A percentile compares a stretch with the other conserved stretches of the same genome.
phyloP scores from a whole-genome alignment of 2,113 vertebrate species.

The Uropsilus gracilis region DNA sequence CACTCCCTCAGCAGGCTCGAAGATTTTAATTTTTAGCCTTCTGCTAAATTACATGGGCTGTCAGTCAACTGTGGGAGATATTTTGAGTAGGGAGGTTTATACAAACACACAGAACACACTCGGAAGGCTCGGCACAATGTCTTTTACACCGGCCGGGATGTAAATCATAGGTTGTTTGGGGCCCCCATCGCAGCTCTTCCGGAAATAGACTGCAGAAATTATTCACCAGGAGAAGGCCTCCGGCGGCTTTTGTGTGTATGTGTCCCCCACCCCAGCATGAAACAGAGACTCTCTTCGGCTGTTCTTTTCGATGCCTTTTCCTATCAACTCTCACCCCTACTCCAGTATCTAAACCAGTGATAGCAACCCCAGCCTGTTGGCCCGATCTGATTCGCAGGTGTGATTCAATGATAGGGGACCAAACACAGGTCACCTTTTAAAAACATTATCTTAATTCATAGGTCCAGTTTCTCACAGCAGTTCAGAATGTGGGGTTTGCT shows the following conservation, averaged over 20 bases:
- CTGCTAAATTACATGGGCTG: constrained; percentile 81
- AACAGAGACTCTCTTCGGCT: background rate
- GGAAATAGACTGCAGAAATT: constrained; percentile 59
- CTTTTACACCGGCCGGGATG: constrained; percentile 73
- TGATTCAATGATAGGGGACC: background rate
- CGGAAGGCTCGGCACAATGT: constrained; percentile 69
- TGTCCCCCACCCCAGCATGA: background rate
- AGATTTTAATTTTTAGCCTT: constrained; percentile 76
- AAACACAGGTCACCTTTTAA: background rate
- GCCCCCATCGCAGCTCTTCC: constrained; percentile 42
- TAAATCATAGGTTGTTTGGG: constrained; percentile 77
- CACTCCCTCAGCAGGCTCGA: constrained; percentile 67
- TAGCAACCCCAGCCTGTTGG: rapidly evolving
- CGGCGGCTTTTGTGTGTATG: background rate
- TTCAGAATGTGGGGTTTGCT: background rate
- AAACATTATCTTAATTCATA: background rate
- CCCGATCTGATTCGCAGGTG: background rate
- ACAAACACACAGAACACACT: constrained; percentile 80
- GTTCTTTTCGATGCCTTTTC: background rate
- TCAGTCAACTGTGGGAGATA: constrained; percentile 81
- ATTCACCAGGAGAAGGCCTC: background rate
- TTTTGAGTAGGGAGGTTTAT: constrained; percentile 81
- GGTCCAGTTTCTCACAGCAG: background rate
- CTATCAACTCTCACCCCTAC: background rate
- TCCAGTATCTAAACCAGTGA: background rate